Conservation (phyloP, 2,888 invertebrate genomes). For the Tinea trinotella region DNA sequence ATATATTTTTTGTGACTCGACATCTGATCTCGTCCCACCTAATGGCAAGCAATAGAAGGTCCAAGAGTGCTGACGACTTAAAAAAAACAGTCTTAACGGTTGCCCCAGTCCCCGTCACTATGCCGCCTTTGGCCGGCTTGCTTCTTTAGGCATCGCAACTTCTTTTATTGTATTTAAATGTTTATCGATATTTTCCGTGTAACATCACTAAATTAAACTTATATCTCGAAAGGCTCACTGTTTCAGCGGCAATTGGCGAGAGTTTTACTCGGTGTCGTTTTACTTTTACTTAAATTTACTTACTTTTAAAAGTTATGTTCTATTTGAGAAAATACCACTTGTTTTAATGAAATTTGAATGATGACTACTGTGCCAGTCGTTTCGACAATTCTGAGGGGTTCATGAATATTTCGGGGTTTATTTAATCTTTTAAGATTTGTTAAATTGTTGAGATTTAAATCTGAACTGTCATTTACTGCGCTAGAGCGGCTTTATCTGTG, state of each 20-base stretch:
- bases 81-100: too few relatives aligned
- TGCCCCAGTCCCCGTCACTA: too few relatives aligned
- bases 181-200: background rate
- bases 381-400: background rate
- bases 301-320: constrained; percentile 7
- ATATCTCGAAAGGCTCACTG: constrained; percentile 18
- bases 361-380: background rate
- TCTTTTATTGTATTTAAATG: too few relatives aligned
- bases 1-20: too few relatives aligned
- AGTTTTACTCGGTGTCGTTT: constrained; percentile 19
- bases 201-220: constrained; percentile 10
- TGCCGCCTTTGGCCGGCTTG: too few relatives aligned
- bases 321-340: constrained; percentile 3
- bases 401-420: background rate
- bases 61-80: too few relatives aligned
- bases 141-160: too few relatives aligned
- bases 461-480: too few relatives aligned
- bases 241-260: constrained; percentile 18
- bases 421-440: background rate
- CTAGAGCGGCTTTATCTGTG: too few relatives aligned
- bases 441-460: background rate
- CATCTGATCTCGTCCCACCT: too few relatives aligned
- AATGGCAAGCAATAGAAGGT: too few relatives aligned
- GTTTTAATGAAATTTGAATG: background rate
- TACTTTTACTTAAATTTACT: constrained; percentile 18